Base-by-base conservation (phyloP, 2,113 vertebrate species). In the Sylvilagus bachmani region DNA sequence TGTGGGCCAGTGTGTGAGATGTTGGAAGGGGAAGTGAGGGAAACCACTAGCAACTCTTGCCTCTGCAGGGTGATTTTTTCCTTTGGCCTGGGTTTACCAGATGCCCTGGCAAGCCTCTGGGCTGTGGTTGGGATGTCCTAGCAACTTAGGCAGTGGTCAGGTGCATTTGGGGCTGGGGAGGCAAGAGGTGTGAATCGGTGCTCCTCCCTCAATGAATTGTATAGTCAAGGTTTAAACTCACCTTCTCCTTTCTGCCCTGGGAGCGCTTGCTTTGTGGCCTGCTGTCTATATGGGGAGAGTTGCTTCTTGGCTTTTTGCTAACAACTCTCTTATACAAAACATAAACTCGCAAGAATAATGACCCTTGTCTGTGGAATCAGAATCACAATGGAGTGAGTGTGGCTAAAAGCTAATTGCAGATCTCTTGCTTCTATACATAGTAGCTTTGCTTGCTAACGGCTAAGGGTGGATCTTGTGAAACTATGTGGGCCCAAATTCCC, bases 231-330 rank as follows among this genome's bases (percentile, higher is more conserved):
- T 38, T 81, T 88, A 78, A 49, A 5, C 80, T 24, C 5, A 31
- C 44, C 64, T 90, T 70, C 66, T 81, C 11, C 77, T 91, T 82
- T 75, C 69, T 95, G 25, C 67, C 36, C 78, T 75, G 67, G 33
- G 21, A 84, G 49, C 19, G 29, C 71, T 90, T 91, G 74, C 66
- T 78, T 95, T 87, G 95, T 64, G 78, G 85, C 17, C 33, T 94
- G 53, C 49, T 90, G 33, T 83, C 51, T 87, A 66, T 74, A 36
- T 89, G 44, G 89, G 70, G 74, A 92, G 61, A 91, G n/a, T 87
- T 82, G 80, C 55, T 75, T 73, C 86, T 89, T 89, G 64, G 64
- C 58, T 92, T 58, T 89, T 83, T 51, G 55, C 31, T 93, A 69
- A 31, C 38, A 38, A 91, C 75, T 84, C n/a, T 33, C 33, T 55